These are phyloP conservation scores for Rhyzopertha dominica DNA, from an alignment of 1,140 invertebrate genomes.

Conservation along the genomic window DNA sequence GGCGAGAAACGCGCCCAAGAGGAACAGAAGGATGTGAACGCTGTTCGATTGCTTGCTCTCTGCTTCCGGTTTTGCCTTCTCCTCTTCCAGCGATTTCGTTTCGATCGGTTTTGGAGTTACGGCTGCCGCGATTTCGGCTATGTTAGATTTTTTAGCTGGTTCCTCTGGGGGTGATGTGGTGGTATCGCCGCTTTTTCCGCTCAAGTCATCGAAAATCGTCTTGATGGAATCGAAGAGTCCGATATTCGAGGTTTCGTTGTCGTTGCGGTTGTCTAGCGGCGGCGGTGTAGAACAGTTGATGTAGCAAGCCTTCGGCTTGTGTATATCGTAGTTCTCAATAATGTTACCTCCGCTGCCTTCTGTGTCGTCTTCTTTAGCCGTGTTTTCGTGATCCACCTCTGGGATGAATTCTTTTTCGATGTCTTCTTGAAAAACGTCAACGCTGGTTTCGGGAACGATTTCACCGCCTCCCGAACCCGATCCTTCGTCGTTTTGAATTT, in stretches of 20 bases:
- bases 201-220: constrained; percentile 8
- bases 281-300: constrained; percentile 35
- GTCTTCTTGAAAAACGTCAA: too few species aligned
- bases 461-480: too few species aligned
- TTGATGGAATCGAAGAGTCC: constrained; percentile 46
- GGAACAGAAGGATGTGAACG: neutral
- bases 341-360: too few species aligned
- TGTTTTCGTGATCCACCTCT: too few species aligned
- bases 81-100: constrained; percentile 27
- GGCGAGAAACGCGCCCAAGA: too few species aligned
- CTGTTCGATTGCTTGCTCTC: neutral
- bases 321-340: too few species aligned
- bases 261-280: constrained; percentile 46
- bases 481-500: too few species aligned
- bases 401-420: too few species aligned
- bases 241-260: constrained; percentile 38
- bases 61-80: neutral
- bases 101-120: neutral
- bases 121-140: neutral
- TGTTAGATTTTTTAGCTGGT: too few species aligned
- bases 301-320: too few species aligned
- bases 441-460: too few species aligned
- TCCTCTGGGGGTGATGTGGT: neutral
- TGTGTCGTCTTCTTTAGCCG: too few species aligned
- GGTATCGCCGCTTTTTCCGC: neutral